Conservation (phyloP, 2,888 invertebrate genomes). For the Melieria picta region DNA sequence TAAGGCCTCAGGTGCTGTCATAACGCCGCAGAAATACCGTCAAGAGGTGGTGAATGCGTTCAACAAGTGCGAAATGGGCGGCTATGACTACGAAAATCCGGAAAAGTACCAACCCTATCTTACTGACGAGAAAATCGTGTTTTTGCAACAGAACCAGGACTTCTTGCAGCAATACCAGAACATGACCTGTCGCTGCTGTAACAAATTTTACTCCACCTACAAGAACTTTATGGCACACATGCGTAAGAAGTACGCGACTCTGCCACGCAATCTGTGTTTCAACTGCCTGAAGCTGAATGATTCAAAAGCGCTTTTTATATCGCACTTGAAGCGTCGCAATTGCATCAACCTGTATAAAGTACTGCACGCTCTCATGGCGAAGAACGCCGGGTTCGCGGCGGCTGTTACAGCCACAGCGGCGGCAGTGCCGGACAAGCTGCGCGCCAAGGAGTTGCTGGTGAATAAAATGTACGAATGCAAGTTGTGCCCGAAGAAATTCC, state of each 20-base stretch:
- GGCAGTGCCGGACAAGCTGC: constrained; percentile 57
- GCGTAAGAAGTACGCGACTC: constrained; percentile 63
- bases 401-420: constrained; percentile 46
- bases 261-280: constrained; percentile 65
- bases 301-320: constrained; percentile 65
- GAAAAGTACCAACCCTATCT: constrained; percentile 63
- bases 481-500: constrained; percentile 63
- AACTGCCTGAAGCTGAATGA: constrained; percentile 66
- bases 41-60: constrained; percentile 59
- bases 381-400: constrained; percentile 49
- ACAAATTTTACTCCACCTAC: constrained; percentile 62
- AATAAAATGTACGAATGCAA: constrained; percentile 66
- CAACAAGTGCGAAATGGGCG: constrained; percentile 55
- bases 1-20: constrained; percentile 52
- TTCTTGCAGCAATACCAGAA: constrained; percentile 65
- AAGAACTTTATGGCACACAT: constrained; percentile 67
- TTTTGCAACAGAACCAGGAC: constrained; percentile 62
- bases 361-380: constrained; percentile 55
- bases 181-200: constrained; percentile 66
- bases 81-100: constrained; percentile 64
- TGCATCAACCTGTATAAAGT: constrained; percentile 65
- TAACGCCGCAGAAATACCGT: constrained; percentile 56
- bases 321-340: constrained; percentile 65
- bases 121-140: constrained; percentile 62
- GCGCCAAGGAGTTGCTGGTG: constrained; percentile 64